A percentile compares a stretch with the other conserved stretches of the same genome.
Evolutionary conservation across 2,797 vertebrate genomes (phyloP).

Genomic region (Pterois miles): DNA sequence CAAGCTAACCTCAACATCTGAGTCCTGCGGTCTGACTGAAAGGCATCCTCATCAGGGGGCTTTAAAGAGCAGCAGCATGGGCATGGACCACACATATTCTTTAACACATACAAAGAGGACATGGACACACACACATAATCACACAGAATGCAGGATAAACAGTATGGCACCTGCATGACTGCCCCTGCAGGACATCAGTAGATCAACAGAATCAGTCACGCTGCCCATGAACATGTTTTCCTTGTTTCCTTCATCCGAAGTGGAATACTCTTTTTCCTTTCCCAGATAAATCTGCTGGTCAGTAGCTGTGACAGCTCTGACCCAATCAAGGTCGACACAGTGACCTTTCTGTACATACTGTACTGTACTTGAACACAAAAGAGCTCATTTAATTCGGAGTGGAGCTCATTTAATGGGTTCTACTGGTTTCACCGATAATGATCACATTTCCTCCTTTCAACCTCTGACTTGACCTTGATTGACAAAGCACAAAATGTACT

Average conservation of each 20-base stretch:
- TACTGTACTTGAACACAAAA: slow-evolving; percentile 44
- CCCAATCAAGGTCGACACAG: slow-evolving; percentile 6
- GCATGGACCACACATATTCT: slow-evolving; percentile 49
- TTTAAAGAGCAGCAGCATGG: slow-evolving; percentile 33
- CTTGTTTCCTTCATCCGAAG: not conserved
- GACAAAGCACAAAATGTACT: slow-evolving; percentile 1
- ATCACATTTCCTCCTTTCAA: slow-evolving; percentile 27
- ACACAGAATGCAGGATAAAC: not conserved
- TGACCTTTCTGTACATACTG: slow-evolving; percentile 12
- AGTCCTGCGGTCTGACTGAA: slow-evolving; percentile 51
- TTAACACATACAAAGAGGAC: slow-evolving; percentile 15
- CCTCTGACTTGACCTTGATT: slow-evolving; percentile 30
- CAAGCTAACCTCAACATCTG: slow-evolving; percentile 55
- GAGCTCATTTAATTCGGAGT: slow-evolving; percentile 46
- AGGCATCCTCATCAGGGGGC: slow-evolving; percentile 44
- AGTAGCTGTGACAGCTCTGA: not conserved
- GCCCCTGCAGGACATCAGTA: not conserved
- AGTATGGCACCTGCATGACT: not conserved
- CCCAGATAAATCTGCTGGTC: not conserved
- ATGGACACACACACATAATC: slow-evolving; percentile 5
- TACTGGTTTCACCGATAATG: slow-evolving; percentile 46
- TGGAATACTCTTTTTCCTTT: not conserved
- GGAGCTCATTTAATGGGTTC: slow-evolving; percentile 35
- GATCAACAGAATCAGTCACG: not conserved
- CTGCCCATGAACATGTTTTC: not conserved